A percentile compares a stretch with the other conserved stretches of the same genome.
Conservation (phyloP, 2,113 vertebrate genomes). For the Rattus rattus region DNA sequence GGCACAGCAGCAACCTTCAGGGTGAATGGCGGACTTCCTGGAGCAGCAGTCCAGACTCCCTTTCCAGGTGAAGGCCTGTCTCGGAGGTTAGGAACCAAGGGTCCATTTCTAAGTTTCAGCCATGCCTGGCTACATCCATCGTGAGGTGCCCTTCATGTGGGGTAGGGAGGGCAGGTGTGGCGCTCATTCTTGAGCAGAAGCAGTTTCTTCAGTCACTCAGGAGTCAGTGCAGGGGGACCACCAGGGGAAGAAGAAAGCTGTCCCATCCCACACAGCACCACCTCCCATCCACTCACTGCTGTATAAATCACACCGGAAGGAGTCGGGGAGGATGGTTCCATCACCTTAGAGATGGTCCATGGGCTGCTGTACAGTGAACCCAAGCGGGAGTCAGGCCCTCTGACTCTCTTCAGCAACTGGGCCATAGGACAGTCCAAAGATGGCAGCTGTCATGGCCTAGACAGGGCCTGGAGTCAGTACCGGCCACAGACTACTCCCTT, state of each 20-base stretch:
- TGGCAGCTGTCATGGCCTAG: background rate
- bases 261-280: background rate
- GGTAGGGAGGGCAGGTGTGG: background rate
- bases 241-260: background rate
- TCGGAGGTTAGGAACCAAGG: background rate
- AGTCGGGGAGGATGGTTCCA: no score
- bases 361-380: background rate
- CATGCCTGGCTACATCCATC: background rate
- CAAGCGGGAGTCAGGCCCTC: background rate
- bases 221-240: background rate
- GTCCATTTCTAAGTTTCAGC: background rate
- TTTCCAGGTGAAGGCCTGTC: background rate
- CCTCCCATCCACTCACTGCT: background rate
- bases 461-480: background rate
- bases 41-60: background rate
- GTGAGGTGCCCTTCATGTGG: background rate
- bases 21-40: background rate
- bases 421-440: background rate
- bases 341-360: background rate
- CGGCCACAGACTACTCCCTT: background rate
- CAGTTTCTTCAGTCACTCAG: background rate
- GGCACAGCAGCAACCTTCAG: background rate
- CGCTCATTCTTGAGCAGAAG: background rate
- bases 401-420: background rate
- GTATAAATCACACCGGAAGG: constrained; percentile 7